Evolutionary conservation across 2,888 invertebrate genomes (phyloP), one percentile per base, ranked within the genome.

Genomic region (Eustalomyia histrio): DNA sequence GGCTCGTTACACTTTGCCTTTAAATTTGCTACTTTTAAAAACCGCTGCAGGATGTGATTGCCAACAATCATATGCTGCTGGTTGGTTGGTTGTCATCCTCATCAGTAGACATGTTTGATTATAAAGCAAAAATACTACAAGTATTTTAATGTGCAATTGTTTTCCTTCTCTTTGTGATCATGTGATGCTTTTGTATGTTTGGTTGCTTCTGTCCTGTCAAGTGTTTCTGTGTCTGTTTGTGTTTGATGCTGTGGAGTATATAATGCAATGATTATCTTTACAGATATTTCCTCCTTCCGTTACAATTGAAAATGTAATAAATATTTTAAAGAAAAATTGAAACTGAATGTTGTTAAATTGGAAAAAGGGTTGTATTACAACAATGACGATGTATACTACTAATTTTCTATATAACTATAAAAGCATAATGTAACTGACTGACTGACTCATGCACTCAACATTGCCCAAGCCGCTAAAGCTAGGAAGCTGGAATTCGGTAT

Each of bases 1-100:
- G 78, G 72, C 78, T 72, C 78, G 65, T 78, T 78, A 72, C 65
- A 78, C 65, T 78, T 78, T 78, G 78, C 78, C 78, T 78, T 67
- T 78, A 60, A 65, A 60, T 78, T 65, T 78, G 78, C 60, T 35
- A 65, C 65, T 67, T 43, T n/a, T 33, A 47, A 55, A 68, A 74
- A 69, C 58, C 75, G 75, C 74, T 60, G 53, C 74, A 79, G 69
- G 79, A 79, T 50, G 73, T 79, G 68, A 79, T 75, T 69, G 39
- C 39, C 1, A 12, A 10, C 39, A 39, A 39, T 39, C 39, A 12
- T 69, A 79, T 74, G 64, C 69, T 69, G 79, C 58, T 64, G 72
- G 72, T 72, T 72, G 78, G 29, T 29, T 29, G 29, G 29, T 7
- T 29, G 29, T 4, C 29, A 7, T 29, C 29, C 3, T 69, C 75